Evolutionary conservation across 2,888 invertebrate species (phyloP).

Genomic region (Ctena decussata): DNA sequence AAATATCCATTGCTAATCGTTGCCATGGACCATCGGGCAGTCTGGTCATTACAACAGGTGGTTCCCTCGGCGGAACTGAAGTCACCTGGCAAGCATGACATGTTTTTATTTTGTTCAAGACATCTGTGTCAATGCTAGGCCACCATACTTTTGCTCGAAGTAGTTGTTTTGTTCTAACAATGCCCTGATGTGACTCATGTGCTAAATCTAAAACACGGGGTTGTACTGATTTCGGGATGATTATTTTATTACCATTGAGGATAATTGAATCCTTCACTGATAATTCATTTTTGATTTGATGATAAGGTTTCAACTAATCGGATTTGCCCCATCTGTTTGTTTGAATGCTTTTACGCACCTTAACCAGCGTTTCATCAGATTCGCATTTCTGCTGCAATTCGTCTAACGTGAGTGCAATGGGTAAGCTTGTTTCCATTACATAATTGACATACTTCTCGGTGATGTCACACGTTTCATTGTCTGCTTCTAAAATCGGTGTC

Average conservation of each 20-base stretch:
- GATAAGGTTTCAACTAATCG: constrained; percentile 4
- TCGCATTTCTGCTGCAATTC: constrained; percentile 7
- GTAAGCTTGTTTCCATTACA: neutral
- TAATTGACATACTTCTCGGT: constrained; percentile 25
- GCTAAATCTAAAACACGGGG: constrained; percentile 25
- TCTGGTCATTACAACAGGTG: constrained; percentile 21
- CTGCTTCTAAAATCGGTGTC: neutral
- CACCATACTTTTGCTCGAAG: constrained; percentile 47
- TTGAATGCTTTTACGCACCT: neutral
- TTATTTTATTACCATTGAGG: constrained; percentile 14
- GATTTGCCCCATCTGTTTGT: constrained; percentile 13
- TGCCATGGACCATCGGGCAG: constrained; percentile 31
- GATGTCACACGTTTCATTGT: constrained; percentile 1
- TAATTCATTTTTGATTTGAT: constrained; percentile 27
- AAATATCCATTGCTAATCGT: constrained; percentile 16
- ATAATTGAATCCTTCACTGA: constrained; percentile 14
- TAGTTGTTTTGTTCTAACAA: constrained; percentile 47
- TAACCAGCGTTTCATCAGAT: constrained; percentile 1
- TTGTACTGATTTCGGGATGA: constrained; percentile 22
- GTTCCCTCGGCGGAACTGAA: neutral
- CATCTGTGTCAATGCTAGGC: constrained; percentile 33
- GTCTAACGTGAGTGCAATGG: constrained; percentile 9
- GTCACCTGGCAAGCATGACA: constrained; percentile 32
- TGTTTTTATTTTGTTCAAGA: constrained; percentile 17
- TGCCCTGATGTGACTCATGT: constrained; percentile 44